Conservation (phyloP, 2,797 vertebrate genomes). For the Parotocinclus haroldoi region DNA sequence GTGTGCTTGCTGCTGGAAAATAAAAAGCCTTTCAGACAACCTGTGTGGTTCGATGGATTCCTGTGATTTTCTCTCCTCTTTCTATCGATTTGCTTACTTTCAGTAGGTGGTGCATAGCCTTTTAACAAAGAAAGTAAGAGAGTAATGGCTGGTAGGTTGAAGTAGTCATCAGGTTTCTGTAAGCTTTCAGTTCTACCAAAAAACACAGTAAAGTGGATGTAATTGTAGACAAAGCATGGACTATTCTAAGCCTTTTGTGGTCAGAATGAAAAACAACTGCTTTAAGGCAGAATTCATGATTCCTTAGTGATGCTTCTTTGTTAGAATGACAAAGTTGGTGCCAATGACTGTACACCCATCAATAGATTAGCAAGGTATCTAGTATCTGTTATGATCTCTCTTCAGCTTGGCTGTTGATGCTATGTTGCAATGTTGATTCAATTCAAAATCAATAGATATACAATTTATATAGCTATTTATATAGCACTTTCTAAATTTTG, state of each 20-base stretch:
- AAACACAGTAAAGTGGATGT: background rate
- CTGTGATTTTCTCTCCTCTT: slow-evolving; percentile 54
- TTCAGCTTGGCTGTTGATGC: too few relatives aligned
- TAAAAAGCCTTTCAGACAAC: slow-evolving; percentile 42
- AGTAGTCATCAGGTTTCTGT: slow-evolving; percentile 1
- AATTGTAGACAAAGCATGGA: background rate
- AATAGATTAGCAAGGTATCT: background rate
- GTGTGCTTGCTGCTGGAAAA: slow-evolving; percentile 40
- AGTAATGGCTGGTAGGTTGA: slow-evolving; percentile 43
- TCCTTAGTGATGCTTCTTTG: slow-evolving; percentile 35
- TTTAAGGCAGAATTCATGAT: slow-evolving; percentile 46
- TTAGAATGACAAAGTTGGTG: slow-evolving; percentile 36
- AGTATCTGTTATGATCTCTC: too few relatives aligned
- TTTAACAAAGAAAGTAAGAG: slow-evolving; percentile 49
- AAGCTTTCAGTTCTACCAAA: background rate
- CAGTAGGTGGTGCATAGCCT: slow-evolving; percentile 53
- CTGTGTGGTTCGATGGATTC: slow-evolving; percentile 50
- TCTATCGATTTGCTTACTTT: slow-evolving; percentile 59
- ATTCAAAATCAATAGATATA: too few relatives aligned
- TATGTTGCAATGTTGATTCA: too few relatives aligned
- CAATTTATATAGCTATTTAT: too few relatives aligned
- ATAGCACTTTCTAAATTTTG: too few relatives aligned
- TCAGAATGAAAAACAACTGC: slow-evolving; percentile 49
- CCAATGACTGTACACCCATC: background rate
- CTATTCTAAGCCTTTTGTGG: background rate